phyloP scores from a whole-genome alignment of 2,113 vertebrate species.

The Larimichthys polyactis region DNA sequence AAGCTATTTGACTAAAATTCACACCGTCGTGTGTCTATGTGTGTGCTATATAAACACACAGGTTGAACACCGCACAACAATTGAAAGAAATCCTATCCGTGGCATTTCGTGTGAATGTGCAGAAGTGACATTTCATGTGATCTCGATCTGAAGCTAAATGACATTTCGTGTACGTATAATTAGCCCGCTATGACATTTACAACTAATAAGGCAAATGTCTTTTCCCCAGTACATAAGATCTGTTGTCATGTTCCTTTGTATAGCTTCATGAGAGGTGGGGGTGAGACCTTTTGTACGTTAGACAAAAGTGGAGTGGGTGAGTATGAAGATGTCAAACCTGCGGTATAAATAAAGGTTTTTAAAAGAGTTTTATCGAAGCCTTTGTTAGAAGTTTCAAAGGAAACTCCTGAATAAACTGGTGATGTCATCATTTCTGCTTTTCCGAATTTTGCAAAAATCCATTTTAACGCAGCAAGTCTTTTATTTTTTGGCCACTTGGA shows the following conservation, averaged over 20 bases:
- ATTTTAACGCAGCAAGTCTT: neutral
- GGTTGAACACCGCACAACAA: constrained; percentile 5
- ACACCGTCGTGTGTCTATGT: constrained; percentile 9
- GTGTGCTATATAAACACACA: neutral
- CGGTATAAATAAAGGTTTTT: neutral
- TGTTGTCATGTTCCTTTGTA: neutral
- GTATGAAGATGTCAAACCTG: constrained; percentile 2
- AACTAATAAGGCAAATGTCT: constrained; percentile 49
- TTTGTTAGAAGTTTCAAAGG: neutral
- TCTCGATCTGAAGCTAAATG: constrained; percentile 68
- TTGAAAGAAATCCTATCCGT: constrained; percentile 34
- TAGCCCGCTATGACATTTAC: constrained; percentile 69
- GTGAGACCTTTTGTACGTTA: constrained; percentile 6
- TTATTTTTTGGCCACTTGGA: no score
- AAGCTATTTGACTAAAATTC: constrained; percentile 40
- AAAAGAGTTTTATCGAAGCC: neutral
- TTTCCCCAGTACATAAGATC: constrained; percentile 19
- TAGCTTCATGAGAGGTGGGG: neutral
- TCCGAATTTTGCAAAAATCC: neutral
- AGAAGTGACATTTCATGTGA: constrained; percentile 69
- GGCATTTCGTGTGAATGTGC: constrained; percentile 61
- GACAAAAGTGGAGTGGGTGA: constrained; percentile 13
- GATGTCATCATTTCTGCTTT: neutral
- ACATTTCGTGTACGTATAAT: constrained; percentile 71
- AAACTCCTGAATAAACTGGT: neutral